Percentiles rank a stretch among this genome's conserved stretches.
phyloP scores from a whole-genome alignment of 2,888 invertebrate species.

The Tholera decimalis region DNA sequence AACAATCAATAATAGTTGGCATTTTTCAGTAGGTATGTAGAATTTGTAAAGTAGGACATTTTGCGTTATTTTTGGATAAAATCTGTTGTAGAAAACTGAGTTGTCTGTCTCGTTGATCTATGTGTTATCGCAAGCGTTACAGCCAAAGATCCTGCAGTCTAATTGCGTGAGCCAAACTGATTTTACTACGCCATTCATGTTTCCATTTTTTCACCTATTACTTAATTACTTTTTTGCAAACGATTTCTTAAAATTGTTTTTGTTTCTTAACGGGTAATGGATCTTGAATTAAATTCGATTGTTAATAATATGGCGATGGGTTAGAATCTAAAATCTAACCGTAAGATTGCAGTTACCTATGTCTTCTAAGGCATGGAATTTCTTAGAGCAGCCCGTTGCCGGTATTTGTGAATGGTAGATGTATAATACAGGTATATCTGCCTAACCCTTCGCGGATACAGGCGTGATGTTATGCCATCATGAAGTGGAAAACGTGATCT shows the following conservation, averaged over 20 bases:
- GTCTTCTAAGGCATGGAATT: neutral
- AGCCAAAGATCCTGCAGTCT: neutral
- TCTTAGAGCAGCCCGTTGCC: neutral
- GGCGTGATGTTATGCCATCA: slow-evolving; percentile 5
- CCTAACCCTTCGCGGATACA: neutral
- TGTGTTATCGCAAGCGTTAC: neutral
- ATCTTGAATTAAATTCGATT: no score
- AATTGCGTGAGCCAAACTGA: neutral
- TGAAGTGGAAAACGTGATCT: slow-evolving; percentile 42
- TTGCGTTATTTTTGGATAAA: neutral
- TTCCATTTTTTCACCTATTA: no score
- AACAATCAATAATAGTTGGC: slow-evolving; percentile 27
- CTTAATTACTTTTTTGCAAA: no score
- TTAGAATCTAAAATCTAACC: no score
- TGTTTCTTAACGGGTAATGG: no score
- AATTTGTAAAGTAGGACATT: neutral
- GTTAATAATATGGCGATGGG: no score
- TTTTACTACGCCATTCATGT: no score
- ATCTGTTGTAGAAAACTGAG: neutral
- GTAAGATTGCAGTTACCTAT: neutral
- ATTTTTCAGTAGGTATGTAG: slow-evolving; percentile 1
- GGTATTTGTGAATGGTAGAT: neutral
- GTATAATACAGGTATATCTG: neutral
- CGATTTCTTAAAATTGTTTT: no score
- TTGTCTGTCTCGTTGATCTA: neutral